Evolutionary conservation across 2,888 invertebrate genomes (phyloP).

Genomic region (Euplexia lucipara): DNA sequence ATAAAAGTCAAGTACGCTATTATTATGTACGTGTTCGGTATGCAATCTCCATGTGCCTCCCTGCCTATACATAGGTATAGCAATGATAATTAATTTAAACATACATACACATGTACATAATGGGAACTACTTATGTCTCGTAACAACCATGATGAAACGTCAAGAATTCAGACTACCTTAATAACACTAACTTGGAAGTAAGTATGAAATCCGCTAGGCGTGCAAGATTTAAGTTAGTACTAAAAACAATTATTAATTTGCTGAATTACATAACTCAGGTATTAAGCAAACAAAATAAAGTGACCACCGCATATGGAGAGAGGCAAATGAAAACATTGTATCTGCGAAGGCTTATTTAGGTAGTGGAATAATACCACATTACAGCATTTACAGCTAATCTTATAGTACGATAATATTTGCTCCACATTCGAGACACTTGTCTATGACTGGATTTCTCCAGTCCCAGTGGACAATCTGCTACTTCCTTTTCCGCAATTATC

Average conservation of each 20-base stretch:
- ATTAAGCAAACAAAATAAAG: slow-evolving; percentile 1
- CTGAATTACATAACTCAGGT: slow-evolving; percentile 32
- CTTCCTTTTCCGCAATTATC: slow-evolving; percentile 79
- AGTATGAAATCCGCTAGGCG: slow-evolving; percentile 1
- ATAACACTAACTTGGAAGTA: slow-evolving; percentile 12
- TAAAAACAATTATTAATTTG: slow-evolving; percentile 14
- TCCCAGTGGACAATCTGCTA: slow-evolving; percentile 76
- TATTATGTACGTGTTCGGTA: slow-evolving; percentile 50
- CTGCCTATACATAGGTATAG: too few species aligned
- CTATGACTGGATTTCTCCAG: slow-evolving; percentile 32
- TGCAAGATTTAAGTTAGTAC: slow-evolving; percentile 17
- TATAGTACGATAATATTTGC: slow-evolving; percentile 15
- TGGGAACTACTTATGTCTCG: slow-evolving; percentile 10
- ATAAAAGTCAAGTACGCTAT: slow-evolving; percentile 68
- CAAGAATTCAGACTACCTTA: slow-evolving; percentile 16
- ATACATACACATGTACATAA: background rate
- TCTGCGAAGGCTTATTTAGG: too few species aligned
- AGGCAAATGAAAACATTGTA: too few species aligned
- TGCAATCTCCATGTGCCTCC: slow-evolving; percentile 29
- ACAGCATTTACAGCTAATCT: slow-evolving; percentile 7
- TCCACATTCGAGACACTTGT: slow-evolving; percentile 30
- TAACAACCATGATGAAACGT: slow-evolving; percentile 28
- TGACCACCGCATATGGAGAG: background rate
- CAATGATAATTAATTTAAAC: slow-evolving; percentile 40
- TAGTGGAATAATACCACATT: background rate